These are phyloP conservation scores for Drosophila quasianomalipes DNA, from an alignment of 2,888 invertebrate species.

Conservation along the genomic window DNA sequence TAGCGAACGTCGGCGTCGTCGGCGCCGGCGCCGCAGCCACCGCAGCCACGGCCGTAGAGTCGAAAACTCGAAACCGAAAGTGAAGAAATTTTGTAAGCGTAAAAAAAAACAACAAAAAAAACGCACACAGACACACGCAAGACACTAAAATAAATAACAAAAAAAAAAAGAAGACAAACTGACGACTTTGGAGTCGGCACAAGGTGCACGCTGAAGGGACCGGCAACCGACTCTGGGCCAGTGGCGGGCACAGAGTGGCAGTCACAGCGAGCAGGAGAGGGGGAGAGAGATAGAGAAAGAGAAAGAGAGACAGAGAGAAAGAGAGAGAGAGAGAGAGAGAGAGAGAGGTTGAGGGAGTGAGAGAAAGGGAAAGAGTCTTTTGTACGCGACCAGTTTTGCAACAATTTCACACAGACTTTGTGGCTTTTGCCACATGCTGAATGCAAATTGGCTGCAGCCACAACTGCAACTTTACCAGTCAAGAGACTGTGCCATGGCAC, in stretches of 20 bases:
- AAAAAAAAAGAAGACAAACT: slow-evolving; percentile 24
- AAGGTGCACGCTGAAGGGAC: slow-evolving; percentile 38
- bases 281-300: background rate
- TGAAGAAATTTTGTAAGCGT: slow-evolving; percentile 69
- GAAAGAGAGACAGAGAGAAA: background rate
- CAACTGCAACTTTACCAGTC: slow-evolving; percentile 11
- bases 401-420: slow-evolving; percentile 45
- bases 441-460: slow-evolving; percentile 37
- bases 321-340: background rate
- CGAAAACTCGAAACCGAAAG: slow-evolving; percentile 68
- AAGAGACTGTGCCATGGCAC: background rate
- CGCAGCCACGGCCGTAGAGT: slow-evolving; percentile 12
- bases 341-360: background rate
- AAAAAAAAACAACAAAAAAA: slow-evolving; percentile 13
- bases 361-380: slow-evolving; percentile 5
- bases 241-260: background rate
- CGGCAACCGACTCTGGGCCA: slow-evolving; percentile 7
- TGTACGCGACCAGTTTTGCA: slow-evolving; percentile 67
- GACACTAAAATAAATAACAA: slow-evolving; percentile 16
- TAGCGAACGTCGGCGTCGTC: slow-evolving; percentile 41
- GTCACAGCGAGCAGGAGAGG: background rate
- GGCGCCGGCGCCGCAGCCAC: slow-evolving; percentile 43
- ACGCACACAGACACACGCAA: background rate
- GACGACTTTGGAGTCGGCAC: slow-evolving; percentile 17
- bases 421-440: slow-evolving; percentile 33